Evolutionary conservation across 2,888 invertebrate species (phyloP).

Genomic region (Noctua janthe): DNA sequence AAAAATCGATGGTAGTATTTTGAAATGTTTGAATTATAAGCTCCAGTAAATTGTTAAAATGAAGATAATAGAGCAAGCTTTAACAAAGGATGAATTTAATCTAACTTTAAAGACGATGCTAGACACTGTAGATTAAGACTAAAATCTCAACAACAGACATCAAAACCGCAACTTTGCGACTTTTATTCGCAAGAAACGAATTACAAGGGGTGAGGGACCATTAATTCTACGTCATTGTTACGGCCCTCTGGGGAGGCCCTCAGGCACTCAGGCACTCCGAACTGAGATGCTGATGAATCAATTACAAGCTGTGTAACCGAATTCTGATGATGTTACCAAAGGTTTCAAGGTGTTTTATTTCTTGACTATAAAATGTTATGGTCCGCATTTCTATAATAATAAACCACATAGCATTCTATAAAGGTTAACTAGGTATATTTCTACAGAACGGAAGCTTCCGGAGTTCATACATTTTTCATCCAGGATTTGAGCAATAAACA

Average conservation of each 20-base stretch:
- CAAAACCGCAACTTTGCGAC: conserved; percentile 53
- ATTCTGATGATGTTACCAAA: conserved; percentile 46
- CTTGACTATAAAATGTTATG: not conserved
- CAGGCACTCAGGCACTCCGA: conserved; percentile 61
- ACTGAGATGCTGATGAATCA: conserved; percentile 69
- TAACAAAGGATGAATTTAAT: conserved; percentile 2
- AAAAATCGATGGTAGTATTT: not conserved
- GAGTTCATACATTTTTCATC: not conserved
- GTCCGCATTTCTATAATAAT: not conserved
- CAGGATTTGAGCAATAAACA: not conserved
- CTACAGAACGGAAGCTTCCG: not conserved
- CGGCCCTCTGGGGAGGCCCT: conserved; percentile 43
- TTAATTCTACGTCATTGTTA: conserved; percentile 76
- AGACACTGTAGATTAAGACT: conserved; percentile 25
- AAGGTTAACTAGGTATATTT: not conserved
- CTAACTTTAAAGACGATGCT: conserved; percentile 22
- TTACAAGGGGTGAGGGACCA: conserved; percentile 71
- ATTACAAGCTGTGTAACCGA: conserved; percentile 62
- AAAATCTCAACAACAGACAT: conserved; percentile 38
- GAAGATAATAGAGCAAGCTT: not conserved
- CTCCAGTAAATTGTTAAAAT: not conserved
- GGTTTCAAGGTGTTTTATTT: conserved; percentile 24
- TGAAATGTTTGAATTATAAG: not conserved
- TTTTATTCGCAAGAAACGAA: conserved; percentile 70
- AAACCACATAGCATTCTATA: not conserved